These are phyloP conservation scores for Uromys caudimaculatus DNA, from an alignment of 2,797 vertebrate species.

Conservation along the genomic window DNA sequence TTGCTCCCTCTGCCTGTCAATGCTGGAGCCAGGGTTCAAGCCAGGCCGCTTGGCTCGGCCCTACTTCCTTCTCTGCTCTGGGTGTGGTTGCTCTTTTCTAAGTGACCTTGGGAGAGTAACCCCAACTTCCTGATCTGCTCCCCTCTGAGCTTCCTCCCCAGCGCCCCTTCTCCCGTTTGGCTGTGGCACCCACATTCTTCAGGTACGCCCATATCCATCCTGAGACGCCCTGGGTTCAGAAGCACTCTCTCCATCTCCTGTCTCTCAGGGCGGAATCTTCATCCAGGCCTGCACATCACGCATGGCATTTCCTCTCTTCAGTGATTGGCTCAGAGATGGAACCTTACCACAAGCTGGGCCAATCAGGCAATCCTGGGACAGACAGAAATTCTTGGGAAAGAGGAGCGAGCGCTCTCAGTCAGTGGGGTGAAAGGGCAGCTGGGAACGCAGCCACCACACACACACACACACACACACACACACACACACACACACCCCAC, in stretches of 20 bases:
- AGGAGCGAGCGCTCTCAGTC: accelerated
- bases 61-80: neutral
- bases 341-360: neutral
- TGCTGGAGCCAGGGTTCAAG: neutral
- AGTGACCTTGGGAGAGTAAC: neutral
- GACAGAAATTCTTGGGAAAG: slow-evolving; percentile 37
- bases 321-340: slow-evolving; percentile 3
- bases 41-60: neutral
- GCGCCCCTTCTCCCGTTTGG: neutral
- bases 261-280: neutral
- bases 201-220: neutral
- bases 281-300: neutral
- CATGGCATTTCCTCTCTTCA: neutral
- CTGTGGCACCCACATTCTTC: neutral
- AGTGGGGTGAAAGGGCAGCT: neutral
- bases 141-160: neutral
- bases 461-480: slow-evolving; percentile 23
- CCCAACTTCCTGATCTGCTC: neutral
- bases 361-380: neutral
- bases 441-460: neutral
- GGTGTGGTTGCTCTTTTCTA: neutral
- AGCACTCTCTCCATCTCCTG: neutral
- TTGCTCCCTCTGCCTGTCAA: neutral
- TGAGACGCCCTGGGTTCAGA: neutral
- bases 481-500: neutral